Percentiles rank a stretch among this genome's conserved stretches.
These are phyloP conservation scores for Alloscopus bannaensis DNA, from an alignment of 2,888 invertebrate species.

Conservation along the genomic window DNA sequence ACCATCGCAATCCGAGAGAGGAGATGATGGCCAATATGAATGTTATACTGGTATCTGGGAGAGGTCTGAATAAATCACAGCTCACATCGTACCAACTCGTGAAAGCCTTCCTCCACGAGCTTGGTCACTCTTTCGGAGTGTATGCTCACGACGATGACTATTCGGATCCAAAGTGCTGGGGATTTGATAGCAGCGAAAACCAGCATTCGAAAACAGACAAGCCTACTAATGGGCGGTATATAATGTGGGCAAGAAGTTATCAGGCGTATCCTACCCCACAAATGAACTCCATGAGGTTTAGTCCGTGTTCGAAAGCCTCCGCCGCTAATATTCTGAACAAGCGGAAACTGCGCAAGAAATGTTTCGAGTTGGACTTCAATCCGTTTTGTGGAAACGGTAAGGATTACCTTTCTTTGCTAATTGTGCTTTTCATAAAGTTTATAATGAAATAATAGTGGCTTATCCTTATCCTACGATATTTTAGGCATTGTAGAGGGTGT, in stretches of 20 bases:
- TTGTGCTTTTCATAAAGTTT: no score
- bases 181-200: slow-evolving; percentile 15
- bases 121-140: slow-evolving; percentile 60
- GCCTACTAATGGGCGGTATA: slow-evolving; percentile 44
- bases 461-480: not conserved
- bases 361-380: slow-evolving; percentile 34
- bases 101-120: slow-evolving; percentile 47
- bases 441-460: no score
- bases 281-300: slow-evolving; percentile 18
- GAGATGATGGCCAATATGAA: slow-evolving; percentile 40
- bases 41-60: slow-evolving; percentile 41
- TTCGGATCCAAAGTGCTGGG: slow-evolving; percentile 38
- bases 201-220: not conserved
- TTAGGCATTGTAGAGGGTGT: slow-evolving; percentile 46
- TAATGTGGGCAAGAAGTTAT: slow-evolving; percentile 56
- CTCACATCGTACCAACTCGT: slow-evolving; percentile 36
- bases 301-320: slow-evolving; percentile 7
- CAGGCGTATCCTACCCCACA: no score
- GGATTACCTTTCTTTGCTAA: no score
- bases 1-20: slow-evolving; percentile 41
- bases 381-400: slow-evolving; percentile 62
- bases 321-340: not conserved
- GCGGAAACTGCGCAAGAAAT: slow-evolving; percentile 32
- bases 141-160: slow-evolving; percentile 46
- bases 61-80: slow-evolving; percentile 24